Conservation (phyloP, 2,797 vertebrate species). For the Coilia nasus region DNA sequence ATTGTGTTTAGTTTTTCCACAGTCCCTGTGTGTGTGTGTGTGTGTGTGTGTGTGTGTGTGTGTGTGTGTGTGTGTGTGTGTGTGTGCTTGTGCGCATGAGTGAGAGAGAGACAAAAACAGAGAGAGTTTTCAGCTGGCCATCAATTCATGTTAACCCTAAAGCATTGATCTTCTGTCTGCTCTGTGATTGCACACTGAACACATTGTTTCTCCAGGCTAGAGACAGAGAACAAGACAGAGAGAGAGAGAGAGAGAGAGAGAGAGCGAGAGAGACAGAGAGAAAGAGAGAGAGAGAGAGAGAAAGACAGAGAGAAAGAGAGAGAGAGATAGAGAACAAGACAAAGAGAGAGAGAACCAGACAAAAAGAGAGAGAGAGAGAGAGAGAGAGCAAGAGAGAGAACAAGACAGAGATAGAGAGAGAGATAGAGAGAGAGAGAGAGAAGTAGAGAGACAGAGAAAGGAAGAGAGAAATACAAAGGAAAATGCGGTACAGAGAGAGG, state of each 20-base stretch:
- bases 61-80: slow-evolving; percentile 25
- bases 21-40: too few species aligned
- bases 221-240: slow-evolving; percentile 25
- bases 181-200: slow-evolving; percentile 70
- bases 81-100: slow-evolving; percentile 37
- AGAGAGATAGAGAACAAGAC: slow-evolving; percentile 58
- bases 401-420: not conserved
- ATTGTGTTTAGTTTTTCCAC: too few species aligned
- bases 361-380: slow-evolving; percentile 37
- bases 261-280: slow-evolving; percentile 20
- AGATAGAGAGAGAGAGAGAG: slow-evolving; percentile 41
- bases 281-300: slow-evolving; percentile 59
- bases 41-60: not conserved
- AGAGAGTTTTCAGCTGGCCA: slow-evolving; percentile 66
- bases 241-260: slow-evolving; percentile 41
- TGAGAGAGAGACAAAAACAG: slow-evolving; percentile 53
- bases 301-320: slow-evolving; percentile 3
- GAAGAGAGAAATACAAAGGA: slow-evolving; percentile 15
- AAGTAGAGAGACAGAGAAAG: slow-evolving; percentile 35
- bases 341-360: not conserved
- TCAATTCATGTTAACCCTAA: slow-evolving; percentile 72
- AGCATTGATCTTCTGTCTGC: slow-evolving; percentile 78
- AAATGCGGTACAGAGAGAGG: too few species aligned
- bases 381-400: slow-evolving; percentile 26
- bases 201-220: slow-evolving; percentile 66